Evolutionary conservation across 1,140 invertebrate species (phyloP), one percentile per base, ranked within the genome.

Genomic region (Drosophila sturtevanti): DNA sequence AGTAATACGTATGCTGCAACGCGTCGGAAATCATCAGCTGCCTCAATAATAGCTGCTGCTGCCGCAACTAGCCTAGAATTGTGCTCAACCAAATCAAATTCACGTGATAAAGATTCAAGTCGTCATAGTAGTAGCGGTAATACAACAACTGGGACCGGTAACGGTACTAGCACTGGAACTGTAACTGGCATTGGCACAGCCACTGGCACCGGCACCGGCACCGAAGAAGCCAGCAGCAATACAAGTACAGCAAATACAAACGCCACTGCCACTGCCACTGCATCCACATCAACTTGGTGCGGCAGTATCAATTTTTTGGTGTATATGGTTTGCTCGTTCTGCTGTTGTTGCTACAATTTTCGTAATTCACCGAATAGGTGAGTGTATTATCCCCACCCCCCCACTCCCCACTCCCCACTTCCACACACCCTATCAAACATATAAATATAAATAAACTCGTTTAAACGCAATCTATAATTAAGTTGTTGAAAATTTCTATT

Each of bases 301-400:
- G 76, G 90, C 72, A 85, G 90, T 74, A 82, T 91, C 52, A 91
- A 91, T 38, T 91, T 91, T 71, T 65, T 91, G 44, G 86, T 91
- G 70, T 91, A 91, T 90, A 91, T 91, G 90, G 90, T 91, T 65
- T 91, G 90, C 84, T 91, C 90, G 65, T 91, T 91, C 37, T 91
- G 90, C 62, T 91, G 90, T 72, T 91, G 90, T 76, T 91, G 90
- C 77, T 91, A 91, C 74, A 91, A 91, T 59, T 91, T 81, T 63
- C 89, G 90, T 51, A 91, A 89, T 67, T 89, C 90, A 55, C 90
- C 86, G 55, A 72, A 90, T 75, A 91, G 90, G 90, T 91, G 79
- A 76, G 84, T 64, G 48, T 6, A 22, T 9, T 1, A 14, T 21
- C 21, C 21, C 18, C 11, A 16, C 21, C 22, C 37, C 6, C 24